A percentile compares a stretch with the other conserved stretches of the same genome.
Conservation (phyloP, 2,113 vertebrate species). For the Coreoperca whiteheadi region DNA sequence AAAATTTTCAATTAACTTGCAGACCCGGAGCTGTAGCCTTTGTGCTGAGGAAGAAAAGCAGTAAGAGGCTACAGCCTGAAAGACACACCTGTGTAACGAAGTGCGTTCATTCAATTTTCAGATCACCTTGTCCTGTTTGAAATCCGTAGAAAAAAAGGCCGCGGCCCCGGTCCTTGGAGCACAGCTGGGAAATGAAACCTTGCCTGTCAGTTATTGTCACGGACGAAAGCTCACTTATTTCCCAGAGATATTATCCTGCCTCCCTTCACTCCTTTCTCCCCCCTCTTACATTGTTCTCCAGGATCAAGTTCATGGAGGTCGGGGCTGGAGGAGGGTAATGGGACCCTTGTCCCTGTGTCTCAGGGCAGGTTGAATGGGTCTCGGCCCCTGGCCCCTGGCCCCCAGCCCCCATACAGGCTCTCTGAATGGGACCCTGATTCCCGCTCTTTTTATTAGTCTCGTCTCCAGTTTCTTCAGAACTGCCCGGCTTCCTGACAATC, state of each 20-base stretch:
- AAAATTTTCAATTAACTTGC: constrained; percentile 59
- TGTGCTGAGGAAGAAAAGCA: constrained; percentile 40
- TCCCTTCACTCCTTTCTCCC: constrained; percentile 3
- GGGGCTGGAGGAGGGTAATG: constrained; percentile 75
- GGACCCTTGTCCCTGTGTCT: constrained; percentile 75
- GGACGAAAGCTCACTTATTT: constrained; percentile 60
- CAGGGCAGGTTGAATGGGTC: constrained; percentile 79
- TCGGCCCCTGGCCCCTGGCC: constrained; percentile 63
- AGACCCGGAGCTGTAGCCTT: constrained; percentile 29
- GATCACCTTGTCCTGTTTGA: constrained; percentile 51
- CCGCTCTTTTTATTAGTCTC: constrained; percentile 81
- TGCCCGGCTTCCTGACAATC: constrained; percentile 71
- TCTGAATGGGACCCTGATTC: constrained; percentile 77
- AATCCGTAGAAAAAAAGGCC: neutral
- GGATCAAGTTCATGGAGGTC: constrained; percentile 73
- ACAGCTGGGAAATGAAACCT: constrained; percentile 63
- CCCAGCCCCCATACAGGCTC: constrained; percentile 48
- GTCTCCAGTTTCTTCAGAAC: constrained; percentile 86
- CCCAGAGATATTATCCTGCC: constrained; percentile 74
- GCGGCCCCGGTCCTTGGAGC: constrained; percentile 32
- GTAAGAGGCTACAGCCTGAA: constrained; percentile 12
- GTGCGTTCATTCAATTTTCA: constrained; percentile 32
- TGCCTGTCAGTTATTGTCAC: constrained; percentile 60
- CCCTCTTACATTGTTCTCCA: constrained; percentile 64
- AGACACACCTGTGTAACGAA: constrained; percentile 44